Evolutionary conservation across 2,113 vertebrate genomes (phyloP).

Genomic region (Sinocyclocheilus rhinocerous): DNA sequence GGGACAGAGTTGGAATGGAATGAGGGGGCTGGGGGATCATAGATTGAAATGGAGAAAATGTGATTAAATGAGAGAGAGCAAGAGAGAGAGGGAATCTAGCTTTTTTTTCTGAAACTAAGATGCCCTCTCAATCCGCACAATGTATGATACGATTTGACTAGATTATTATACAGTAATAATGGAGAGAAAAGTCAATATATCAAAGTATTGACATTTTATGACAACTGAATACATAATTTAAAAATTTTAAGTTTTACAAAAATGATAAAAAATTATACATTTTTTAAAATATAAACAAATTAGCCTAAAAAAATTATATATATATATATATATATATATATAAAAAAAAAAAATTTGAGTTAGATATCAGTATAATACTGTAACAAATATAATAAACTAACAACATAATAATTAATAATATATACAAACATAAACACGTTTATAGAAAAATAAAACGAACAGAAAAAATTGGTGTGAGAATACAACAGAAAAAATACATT

Average conservation of each 20-base stretch:
- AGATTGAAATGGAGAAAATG: constrained; percentile 31
- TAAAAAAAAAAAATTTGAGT: not conserved
- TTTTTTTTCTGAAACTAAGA: not conserved
- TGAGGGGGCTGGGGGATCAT: constrained; percentile 1
- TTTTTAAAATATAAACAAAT: no score
- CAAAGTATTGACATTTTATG: not conserved
- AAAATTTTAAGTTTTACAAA: no score
- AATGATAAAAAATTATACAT: no score
- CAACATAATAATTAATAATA: not conserved
- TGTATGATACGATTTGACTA: not conserved
- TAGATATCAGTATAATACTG: not conserved
- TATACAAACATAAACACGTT: not conserved
- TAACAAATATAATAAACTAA: not conserved
- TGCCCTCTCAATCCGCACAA: not conserved
- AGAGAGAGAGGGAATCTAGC: not conserved
- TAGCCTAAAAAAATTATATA: no score
- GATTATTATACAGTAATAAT: not conserved
- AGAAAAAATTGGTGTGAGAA: no score
- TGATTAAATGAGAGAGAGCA: not conserved
- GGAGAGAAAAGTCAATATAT: not conserved
- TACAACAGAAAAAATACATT: no score
- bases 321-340: no score
- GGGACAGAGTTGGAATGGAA: not conserved
- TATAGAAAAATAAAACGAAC: not conserved
- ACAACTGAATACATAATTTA: no score